A percentile compares a stretch with the other conserved stretches of the same genome.
These are phyloP conservation scores for Ranitomeya variabilis DNA, from an alignment of 2,113 vertebrate genomes.

Conservation along the genomic window DNA sequence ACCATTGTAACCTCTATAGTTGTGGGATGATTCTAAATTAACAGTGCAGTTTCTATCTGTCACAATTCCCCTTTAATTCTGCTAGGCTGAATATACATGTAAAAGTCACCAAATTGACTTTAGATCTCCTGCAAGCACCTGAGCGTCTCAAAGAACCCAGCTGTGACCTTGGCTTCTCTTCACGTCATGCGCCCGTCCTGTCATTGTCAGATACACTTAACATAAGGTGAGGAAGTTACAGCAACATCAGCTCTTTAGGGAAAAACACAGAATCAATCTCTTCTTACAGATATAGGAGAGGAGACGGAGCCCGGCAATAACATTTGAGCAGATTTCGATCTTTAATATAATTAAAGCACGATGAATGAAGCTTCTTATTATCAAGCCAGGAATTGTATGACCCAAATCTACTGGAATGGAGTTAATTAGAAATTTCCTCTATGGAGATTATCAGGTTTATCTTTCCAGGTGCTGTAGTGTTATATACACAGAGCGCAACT, in stretches of 20 bases:
- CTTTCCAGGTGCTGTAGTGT: background rate
- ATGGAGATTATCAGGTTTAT: background rate
- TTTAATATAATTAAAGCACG: conserved; percentile 27
- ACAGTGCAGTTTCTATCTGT: no score
- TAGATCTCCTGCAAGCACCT: background rate
- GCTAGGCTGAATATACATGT: no score
- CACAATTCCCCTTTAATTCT: no score
- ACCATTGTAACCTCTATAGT: no score
- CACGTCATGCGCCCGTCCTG: conserved; percentile 28
- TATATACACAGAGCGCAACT: background rate
- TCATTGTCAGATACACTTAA: conserved; percentile 55
- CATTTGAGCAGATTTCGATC: conserved; percentile 22
- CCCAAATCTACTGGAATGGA: background rate
- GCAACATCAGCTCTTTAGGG: conserved; percentile 54
- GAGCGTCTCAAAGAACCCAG: conserved; percentile 35
- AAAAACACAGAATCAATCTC: conserved; percentile 53
- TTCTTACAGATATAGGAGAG: conserved; percentile 45
- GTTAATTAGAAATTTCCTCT: background rate
- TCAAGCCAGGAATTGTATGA: background rate
- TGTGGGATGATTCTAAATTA: no score
- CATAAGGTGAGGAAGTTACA: conserved; percentile 50
- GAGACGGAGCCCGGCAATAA: background rate
- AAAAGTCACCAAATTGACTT: background rate
- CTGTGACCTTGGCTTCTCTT: conserved; percentile 45
- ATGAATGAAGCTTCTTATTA: background rate